Evolutionary conservation across 2,888 invertebrate genomes (phyloP), one percentile per base, ranked within the genome.

Genomic region (Pristionchus arcanus): DNA sequence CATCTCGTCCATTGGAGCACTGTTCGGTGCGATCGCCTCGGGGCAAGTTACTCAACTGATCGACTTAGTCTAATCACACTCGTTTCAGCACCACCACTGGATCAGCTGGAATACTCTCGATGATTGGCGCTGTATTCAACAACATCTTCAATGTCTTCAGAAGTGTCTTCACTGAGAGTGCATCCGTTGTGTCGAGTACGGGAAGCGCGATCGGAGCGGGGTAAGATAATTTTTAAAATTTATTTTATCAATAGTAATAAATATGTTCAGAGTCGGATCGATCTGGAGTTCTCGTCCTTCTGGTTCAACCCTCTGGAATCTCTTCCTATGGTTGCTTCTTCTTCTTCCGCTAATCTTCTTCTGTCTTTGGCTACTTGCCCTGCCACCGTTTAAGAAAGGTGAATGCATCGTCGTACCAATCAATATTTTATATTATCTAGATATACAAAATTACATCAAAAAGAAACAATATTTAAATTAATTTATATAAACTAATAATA

Each of bases 351-450:
- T 88, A 19, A 21, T 88, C 34, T 49, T 88, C 74, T 74, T 74
- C 71, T 74, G n/a, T 25, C 74, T 71, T 1, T 88, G 87, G 87
- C 34, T 88, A 9, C 53, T 74, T 53, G 74, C 87, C 34, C 16
- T 74, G 9, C 87, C 87, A 15, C 87, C 87, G 0, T 74, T 88
- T 53, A 59, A 74, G 34, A 88, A 88, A 88, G 87, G 87, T 88
- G 42, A 34, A 4, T 16, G 34, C 13, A 34, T 31, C n/a, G 31
- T 68, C 25, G 11, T 66, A 13, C 3, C n/a, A 34, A 34, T 71
- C 11, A 74, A 37, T 34, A 2, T 34, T 74, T 16, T 37, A 7
- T 9, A 34, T 21, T 74, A 31, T 31, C 37, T 19, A 13, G 16
- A 37, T 4, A 37, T 4, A 28, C 13, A 28, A 74, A 34, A 15